Evolutionary conservation across 2,797 vertebrate species (phyloP), one percentile per base, ranked within the genome.

Genomic region (Scomberomorus guttatus): DNA sequence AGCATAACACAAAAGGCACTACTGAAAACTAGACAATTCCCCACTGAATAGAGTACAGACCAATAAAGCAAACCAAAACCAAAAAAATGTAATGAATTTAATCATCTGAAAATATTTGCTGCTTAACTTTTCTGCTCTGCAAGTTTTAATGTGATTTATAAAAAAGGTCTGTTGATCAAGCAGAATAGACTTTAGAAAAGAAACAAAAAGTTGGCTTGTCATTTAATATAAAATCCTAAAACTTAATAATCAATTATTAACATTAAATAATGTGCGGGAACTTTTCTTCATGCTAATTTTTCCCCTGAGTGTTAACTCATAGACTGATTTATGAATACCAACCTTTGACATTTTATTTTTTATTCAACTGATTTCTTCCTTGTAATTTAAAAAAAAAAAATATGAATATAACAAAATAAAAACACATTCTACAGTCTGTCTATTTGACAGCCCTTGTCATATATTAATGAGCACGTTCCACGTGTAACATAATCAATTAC

Each of bases 401-500:
- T 15, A 54, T 56, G 17, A 18, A 63, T 24, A 61, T 67, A 54
- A 63, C 58, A 48, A 61, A 50, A 62, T 39, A 46, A 65, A 65
- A 72, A 62, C 3, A 18, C 17, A 48, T 58, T 51, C 3, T 32
- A 2, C 4, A 12, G 14, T 29, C 22, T 58, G 14, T 37, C 22
- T 58, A 32, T 71, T 65, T 86, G 74, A 82, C 79, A 82, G 65
- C 29, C 6, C 72, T 54, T 71, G 73, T 83, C 75, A 71, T n/a
- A 61, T 85, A 74, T 77, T 77, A 84, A 86, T 82, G 55, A 81
- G 52, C 8, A 70, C 32, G 66, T 70, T 79, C 34, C 18, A 59
- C 13, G 64, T 57, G 29, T 50, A 84, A 74, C 71, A 72, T 27
- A 50, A 73, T 79, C 68, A 80, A 84, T 83, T 83, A 82, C 66